These are phyloP conservation scores for Piprites chloris DNA, from an alignment of 2,113 vertebrate species.

Conservation along the genomic window DNA sequence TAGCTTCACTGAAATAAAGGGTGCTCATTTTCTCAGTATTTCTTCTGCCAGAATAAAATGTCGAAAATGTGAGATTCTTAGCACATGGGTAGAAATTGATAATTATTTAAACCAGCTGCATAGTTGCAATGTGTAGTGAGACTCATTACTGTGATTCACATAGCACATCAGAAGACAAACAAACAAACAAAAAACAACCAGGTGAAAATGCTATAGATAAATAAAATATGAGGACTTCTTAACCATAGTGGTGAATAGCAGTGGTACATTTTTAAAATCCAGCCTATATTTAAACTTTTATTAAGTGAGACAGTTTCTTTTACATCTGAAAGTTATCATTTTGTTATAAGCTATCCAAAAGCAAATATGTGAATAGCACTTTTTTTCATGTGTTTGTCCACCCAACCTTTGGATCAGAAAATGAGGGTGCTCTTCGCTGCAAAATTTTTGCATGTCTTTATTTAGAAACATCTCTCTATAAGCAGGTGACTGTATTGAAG, in stretches of 20 bases:
- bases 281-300: background rate
- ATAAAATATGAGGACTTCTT: background rate
- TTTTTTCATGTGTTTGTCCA: background rate
- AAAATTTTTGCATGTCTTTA: background rate
- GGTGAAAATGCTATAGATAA: background rate
- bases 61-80: background rate
- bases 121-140: background rate
- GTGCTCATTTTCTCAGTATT: background rate
- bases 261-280: background rate
- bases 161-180: background rate
- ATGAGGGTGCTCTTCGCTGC: background rate
- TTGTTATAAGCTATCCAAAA: background rate
- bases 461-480: background rate
- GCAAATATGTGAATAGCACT: background rate
- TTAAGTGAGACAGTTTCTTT: background rate
- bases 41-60: background rate
- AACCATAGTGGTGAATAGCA: background rate
- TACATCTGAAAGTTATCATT: background rate
- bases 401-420: background rate
- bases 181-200: background rate
- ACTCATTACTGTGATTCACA: background rate
- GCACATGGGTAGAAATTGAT: background rate
- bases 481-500: background rate
- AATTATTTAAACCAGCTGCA: constrained; percentile 1
- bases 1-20: background rate